Conservation (phyloP, 2,797 vertebrate species). For the Setipinna tenuifilis region DNA sequence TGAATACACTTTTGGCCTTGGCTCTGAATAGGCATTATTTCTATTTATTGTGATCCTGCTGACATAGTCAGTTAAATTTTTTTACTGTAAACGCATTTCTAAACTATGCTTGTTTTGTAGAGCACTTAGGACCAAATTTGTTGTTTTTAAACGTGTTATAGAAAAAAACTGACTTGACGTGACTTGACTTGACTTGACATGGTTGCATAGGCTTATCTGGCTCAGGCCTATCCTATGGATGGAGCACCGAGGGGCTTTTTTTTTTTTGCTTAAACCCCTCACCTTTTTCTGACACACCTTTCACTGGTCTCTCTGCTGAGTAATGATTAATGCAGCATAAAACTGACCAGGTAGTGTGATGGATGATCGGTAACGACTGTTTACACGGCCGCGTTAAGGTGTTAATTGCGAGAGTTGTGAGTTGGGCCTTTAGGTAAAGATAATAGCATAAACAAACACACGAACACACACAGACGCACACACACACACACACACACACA, state of each 20-base stretch:
- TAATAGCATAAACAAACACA: neutral
- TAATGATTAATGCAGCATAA: constrained; percentile 3
- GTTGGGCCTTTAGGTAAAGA: constrained; percentile 5
- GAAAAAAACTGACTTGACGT: no score
- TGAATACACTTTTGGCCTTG: no score
- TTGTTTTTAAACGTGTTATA: no score
- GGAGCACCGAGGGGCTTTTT: neutral
- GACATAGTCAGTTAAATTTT: no score
- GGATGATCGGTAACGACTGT: constrained; percentile 21
- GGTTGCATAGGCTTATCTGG: neutral
- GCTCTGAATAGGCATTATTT: no score
- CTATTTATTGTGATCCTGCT: no score
- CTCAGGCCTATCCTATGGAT: neutral
- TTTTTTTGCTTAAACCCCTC: neutral
- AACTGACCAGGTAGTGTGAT: constrained; percentile 14
- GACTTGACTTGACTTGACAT: no score
- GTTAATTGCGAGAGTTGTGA: constrained; percentile 11
- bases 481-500: constrained; percentile 34
- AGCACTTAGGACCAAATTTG: no score
- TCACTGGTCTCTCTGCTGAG: neutral
- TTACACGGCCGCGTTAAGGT: neutral
- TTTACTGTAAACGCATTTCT: no score
- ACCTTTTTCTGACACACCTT: neutral
- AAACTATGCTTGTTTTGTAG: no score
- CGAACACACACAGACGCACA: neutral